Percentiles rank a stretch among this genome's conserved stretches.
phyloP scores from a whole-genome alignment of 2,797 vertebrate genomes.

The Buphagus erythrorhynchus region DNA sequence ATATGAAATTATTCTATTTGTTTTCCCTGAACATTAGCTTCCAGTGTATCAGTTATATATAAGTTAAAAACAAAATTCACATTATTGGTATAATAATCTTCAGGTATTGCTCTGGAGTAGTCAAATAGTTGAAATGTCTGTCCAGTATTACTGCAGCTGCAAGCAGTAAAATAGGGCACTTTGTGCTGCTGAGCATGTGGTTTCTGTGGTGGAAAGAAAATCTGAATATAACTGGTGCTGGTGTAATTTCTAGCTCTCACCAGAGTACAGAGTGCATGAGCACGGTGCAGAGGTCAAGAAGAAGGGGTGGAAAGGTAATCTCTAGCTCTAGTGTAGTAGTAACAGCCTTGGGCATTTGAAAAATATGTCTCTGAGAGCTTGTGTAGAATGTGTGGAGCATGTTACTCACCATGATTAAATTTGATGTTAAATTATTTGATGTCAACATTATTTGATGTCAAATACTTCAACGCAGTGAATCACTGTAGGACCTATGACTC shows the following conservation, averaged over 20 bases:
- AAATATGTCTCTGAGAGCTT: not conserved
- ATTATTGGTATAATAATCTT: not conserved
- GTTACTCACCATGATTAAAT: not conserved
- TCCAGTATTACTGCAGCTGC: not conserved
- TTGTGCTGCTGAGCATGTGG: not conserved
- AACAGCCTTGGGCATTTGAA: not conserved
- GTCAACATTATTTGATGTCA: no score
- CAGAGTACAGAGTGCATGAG: not conserved
- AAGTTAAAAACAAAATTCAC: conserved; percentile 31
- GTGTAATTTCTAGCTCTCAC: not conserved
- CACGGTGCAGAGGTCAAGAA: not conserved
- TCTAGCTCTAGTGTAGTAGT: not conserved
- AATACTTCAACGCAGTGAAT: not conserved
- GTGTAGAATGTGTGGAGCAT: not conserved
- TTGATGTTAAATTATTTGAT: no score
- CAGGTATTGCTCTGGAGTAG: not conserved
- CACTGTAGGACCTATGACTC: not conserved
- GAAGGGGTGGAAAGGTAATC: not conserved
- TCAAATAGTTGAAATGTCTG: not conserved
- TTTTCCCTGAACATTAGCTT: conserved; percentile 45
- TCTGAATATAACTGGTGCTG: not conserved
- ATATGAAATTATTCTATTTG: conserved; percentile 17
- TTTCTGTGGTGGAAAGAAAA: not conserved
- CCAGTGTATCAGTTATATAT: not conserved
- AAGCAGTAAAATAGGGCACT: not conserved